Conservation (phyloP, 2,113 vertebrate species). For the Columba janthina region DNA sequence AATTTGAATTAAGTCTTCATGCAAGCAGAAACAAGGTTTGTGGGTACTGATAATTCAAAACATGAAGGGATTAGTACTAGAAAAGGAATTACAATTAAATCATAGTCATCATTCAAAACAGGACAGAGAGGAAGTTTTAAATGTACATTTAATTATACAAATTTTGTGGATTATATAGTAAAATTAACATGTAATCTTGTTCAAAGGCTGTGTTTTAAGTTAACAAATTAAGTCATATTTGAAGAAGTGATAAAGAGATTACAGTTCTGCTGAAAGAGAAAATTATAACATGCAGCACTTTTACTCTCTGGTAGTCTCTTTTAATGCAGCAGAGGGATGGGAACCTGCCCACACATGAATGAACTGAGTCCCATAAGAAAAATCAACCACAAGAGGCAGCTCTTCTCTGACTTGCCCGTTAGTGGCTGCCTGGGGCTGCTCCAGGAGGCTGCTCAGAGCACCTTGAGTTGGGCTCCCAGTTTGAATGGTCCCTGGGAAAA, state of each 20-base stretch:
- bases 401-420: neutral
- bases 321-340: neutral
- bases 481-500: neutral
- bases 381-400: neutral
- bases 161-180: neutral
- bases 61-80: neutral
- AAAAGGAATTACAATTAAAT: neutral
- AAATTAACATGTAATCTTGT: constrained; percentile 11
- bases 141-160: neutral
- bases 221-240: constrained; percentile 2
- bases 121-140: neutral
- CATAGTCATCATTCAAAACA: neutral
- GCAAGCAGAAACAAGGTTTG: neutral
- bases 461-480: neutral
- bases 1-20: neutral
- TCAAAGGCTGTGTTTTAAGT: neutral
- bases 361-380: neutral
- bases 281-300: neutral
- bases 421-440: neutral
- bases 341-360: neutral
- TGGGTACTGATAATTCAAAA: neutral
- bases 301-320: neutral
- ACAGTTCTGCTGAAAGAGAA: constrained; percentile 1
- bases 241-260: constrained; percentile 32
- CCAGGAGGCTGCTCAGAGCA: neutral